A percentile compares a stretch with the other conserved stretches of the same genome.
Conservation (phyloP, 2,113 vertebrate genomes). For the Tragulus kanchil region DNA sequence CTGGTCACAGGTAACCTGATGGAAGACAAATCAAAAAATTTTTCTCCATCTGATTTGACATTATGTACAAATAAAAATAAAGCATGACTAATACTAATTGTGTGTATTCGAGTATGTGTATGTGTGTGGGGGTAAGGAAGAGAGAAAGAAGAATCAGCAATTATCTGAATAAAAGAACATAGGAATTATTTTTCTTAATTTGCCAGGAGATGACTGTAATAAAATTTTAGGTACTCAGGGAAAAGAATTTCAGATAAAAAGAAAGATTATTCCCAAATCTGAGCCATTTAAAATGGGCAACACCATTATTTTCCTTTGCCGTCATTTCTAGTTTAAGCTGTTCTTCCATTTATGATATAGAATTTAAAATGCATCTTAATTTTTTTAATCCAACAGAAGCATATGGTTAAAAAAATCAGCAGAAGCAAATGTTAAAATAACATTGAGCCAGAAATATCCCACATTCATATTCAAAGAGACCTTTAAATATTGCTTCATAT, state of each 20-base stretch:
- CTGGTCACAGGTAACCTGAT: neutral
- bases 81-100: neutral
- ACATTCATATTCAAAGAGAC: conserved; percentile 84
- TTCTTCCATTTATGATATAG: conserved; percentile 54
- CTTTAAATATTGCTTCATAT: conserved; percentile 84
- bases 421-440: conserved; percentile 82
- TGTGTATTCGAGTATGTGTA: neutral
- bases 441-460: conserved; percentile 85
- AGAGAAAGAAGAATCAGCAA: neutral
- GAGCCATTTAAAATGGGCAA: conserved; percentile 55
- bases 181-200: conserved; percentile 3
- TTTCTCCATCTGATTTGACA: neutral
- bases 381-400: conserved; percentile 78
- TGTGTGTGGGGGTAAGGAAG: neutral
- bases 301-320: conserved; percentile 35
- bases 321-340: conserved; percentile 58
- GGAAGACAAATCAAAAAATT: neutral
- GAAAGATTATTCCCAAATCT: neutral
- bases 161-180: conserved; percentile 5
- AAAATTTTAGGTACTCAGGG: conserved; percentile 30
- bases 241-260: neutral
- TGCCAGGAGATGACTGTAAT: neutral
- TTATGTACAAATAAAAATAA: neutral
- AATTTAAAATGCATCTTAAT: conserved; percentile 73
- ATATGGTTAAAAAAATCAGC: conserved; percentile 81